Percentiles rank a stretch among this genome's conserved stretches.
Evolutionary conservation across 2,888 invertebrate species (phyloP).

Genomic region (Apodemia mormo): DNA sequence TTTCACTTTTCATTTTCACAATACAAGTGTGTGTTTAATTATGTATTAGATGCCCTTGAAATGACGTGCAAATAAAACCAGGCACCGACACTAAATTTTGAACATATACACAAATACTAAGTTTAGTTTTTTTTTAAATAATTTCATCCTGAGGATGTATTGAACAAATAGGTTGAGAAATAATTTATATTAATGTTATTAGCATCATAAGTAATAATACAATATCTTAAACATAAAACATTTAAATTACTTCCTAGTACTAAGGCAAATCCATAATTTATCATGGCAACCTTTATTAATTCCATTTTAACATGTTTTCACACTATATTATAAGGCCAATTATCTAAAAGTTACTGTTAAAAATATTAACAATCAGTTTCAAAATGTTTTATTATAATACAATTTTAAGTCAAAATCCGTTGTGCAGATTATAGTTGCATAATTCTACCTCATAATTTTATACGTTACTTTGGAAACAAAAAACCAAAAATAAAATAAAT

Average conservation of each 20-base stretch:
- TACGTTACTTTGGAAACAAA: too few relatives aligned
- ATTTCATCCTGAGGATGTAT: too few relatives aligned
- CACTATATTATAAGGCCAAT: slow-evolving; percentile 16
- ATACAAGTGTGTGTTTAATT: neutral
- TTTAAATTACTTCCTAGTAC: neutral
- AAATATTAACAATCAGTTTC: neutral
- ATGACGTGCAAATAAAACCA: neutral
- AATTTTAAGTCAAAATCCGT: neutral
- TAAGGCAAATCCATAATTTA: slow-evolving; percentile 8
- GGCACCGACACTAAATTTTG: neutral
- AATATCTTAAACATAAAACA: neutral
- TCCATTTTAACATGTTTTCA: neutral
- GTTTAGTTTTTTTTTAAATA: too few relatives aligned
- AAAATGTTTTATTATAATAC: neutral
- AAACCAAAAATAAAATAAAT: too few relatives aligned
- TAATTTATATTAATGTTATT: neutral
- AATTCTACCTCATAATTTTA: too few relatives aligned
- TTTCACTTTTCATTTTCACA: neutral
- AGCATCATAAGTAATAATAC: neutral
- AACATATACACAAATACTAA: neutral
- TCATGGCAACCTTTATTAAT: neutral
- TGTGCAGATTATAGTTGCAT: neutral
- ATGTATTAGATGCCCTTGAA: neutral
- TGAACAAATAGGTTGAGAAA: neutral
- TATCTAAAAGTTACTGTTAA: slow-evolving; percentile 4